A percentile compares a stretch with the other conserved stretches of the same genome.
These are phyloP conservation scores for Drepana arcuata DNA, from an alignment of 1,140 invertebrate genomes.

Conservation along the genomic window DNA sequence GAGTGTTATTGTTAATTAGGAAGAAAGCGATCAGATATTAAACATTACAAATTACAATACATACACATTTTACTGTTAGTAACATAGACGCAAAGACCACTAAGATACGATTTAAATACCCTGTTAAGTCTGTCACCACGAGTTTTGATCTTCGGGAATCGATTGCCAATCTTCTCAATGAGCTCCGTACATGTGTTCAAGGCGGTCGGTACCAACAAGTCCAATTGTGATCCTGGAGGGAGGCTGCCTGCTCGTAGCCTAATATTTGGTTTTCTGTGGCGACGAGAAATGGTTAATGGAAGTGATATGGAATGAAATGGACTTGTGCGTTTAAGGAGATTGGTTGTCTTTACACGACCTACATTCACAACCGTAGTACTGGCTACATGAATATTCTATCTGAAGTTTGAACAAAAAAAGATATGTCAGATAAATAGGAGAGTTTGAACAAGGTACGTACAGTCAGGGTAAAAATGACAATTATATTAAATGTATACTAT, in stretches of 20 bases:
- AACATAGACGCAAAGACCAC: too few relatives aligned
- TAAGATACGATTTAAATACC: too few relatives aligned
- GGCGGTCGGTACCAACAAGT: conserved; percentile 25
- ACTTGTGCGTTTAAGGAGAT: neutral
- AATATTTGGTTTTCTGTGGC: conserved; percentile 29
- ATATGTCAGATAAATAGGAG: neutral
- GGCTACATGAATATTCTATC: too few relatives aligned
- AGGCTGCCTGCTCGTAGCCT: conserved; percentile 42
- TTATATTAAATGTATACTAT: too few relatives aligned
- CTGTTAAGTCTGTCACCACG: conserved; percentile 74
- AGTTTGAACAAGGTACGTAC: too few relatives aligned
- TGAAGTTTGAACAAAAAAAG: neutral
- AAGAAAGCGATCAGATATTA: too few relatives aligned
- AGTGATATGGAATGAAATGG: neutral
- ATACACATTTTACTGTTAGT: too few relatives aligned
- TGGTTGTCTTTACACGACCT: neutral
- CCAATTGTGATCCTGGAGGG: conserved; percentile 25
- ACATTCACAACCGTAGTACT: too few relatives aligned
- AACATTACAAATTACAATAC: too few relatives aligned
- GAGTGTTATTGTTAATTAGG: too few relatives aligned
- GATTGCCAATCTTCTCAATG: conserved; percentile 73
- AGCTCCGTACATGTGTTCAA: conserved; percentile 57
- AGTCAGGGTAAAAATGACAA: too few relatives aligned
- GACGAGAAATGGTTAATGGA: neutral
- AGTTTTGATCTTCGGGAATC: conserved; percentile 68